Percentiles rank a stretch among this genome's conserved stretches.
These are phyloP conservation scores for Drosophila kanekoi DNA, from an alignment of 2,888 invertebrate genomes.

Conservation along the genomic window DNA sequence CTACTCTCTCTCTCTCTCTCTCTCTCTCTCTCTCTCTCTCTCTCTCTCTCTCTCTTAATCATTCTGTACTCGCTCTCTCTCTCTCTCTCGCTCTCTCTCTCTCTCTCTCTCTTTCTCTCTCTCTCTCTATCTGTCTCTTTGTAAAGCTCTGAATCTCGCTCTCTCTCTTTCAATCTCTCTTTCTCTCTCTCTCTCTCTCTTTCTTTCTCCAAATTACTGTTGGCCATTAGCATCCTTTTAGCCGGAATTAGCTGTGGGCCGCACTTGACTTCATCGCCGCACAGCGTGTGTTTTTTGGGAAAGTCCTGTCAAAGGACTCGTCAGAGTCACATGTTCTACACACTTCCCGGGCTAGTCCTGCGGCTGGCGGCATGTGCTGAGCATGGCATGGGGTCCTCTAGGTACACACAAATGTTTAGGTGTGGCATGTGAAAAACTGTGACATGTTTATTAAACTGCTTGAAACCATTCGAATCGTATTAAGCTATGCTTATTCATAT, in stretches of 20 bases:
- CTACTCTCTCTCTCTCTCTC: background rate
- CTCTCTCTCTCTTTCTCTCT: background rate
- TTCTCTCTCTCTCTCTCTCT: background rate
- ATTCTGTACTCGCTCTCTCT: background rate
- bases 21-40: background rate
- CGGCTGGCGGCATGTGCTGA: constrained; percentile 26
- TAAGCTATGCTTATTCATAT: too few species aligned
- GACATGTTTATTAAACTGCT: constrained; percentile 23
- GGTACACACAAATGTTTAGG: background rate
- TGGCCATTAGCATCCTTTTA: constrained; percentile 71
- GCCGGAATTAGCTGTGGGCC: constrained; percentile 54
- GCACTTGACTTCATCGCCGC: constrained; percentile 71
- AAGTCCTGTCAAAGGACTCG: constrained; percentile 48
- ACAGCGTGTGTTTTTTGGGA: constrained; percentile 59
- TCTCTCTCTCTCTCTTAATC: constrained; percentile 4
- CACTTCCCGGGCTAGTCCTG: constrained; percentile 64
- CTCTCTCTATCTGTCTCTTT: background rate
- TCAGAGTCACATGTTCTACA: constrained; percentile 45
- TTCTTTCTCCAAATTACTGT: constrained; percentile 11
- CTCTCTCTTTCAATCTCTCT: too few species aligned
- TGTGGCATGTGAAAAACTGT: constrained; percentile 1
- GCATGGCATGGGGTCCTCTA: constrained; percentile 47
- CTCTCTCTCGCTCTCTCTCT: background rate
- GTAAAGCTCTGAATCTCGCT: too few species aligned
- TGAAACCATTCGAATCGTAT: too few species aligned